Evolutionary conservation across 2,888 invertebrate species (phyloP), one percentile per base, ranked within the genome.

Genomic region (Machimus rusticus): DNA sequence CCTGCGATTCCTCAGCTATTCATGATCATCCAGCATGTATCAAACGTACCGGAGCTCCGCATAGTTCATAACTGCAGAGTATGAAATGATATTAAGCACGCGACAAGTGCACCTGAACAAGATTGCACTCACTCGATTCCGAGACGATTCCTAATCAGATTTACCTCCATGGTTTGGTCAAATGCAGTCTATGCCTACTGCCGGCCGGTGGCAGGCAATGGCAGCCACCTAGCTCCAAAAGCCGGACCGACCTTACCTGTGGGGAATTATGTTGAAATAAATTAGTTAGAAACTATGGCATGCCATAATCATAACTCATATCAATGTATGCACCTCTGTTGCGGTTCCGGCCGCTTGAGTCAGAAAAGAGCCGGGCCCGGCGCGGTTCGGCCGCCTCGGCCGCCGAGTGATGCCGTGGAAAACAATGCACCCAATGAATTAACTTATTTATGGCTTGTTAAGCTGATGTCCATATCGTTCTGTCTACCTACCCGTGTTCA

Each of bases 381-480:
- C 46, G 43, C 43, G 43, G 43, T 46, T 28, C 57, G 74, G 23
- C 43, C 46, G 85, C 85, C 57, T 46, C 74, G 39, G 28, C 74
- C 82, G 12, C 28, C 23, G 43, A 81, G 55, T 79, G 86, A 76
- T 86, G 79, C 55, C 87, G 19, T 81, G 79, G 78, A 66, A 74
- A 87, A 87, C 81, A 87, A 87, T 86, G 86, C 86, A 84, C 66
- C 39, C 84, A 86, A 86, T 57, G 86, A 86, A 86, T 86, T 86
- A 82, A 87, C 82, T 87, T 87, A 87, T 87, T 87, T 87, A 87
- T 87, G 87, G 74, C 87, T 87, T 87, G 87, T 87, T 85, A 85
- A 55, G 34, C 23, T 78, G 86, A 51, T 87, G 79, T 74, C 87
- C 74, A 87, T 81, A 79, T 78, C 39, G 85, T 51, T 19, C 85